Evolutionary conservation across 2,888 invertebrate species (phyloP).

Genomic region (Xestia ashworthii): DNA sequence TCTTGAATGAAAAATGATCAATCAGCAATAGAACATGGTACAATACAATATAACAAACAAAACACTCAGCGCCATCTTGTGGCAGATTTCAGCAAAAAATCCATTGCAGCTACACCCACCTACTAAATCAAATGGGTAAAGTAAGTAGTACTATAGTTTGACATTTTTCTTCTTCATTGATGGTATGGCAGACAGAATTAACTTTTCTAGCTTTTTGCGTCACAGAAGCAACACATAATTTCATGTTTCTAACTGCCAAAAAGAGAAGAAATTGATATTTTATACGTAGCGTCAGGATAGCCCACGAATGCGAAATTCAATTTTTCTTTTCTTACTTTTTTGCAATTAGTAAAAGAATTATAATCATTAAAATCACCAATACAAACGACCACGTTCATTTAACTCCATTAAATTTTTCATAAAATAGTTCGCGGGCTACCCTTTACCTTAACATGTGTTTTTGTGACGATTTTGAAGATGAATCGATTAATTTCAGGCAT

Average conservation of each 20-base stretch:
- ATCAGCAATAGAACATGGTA: too few relatives aligned
- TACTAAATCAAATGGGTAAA: too few relatives aligned
- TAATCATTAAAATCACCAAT: too few relatives aligned
- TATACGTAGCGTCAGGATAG: too few relatives aligned
- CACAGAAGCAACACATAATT: neutral
- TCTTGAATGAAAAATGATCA: neutral
- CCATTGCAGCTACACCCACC: neutral
- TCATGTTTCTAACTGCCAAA: neutral
- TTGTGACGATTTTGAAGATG: neutral
- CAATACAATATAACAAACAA: too few relatives aligned
- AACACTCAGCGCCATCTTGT: neutral
- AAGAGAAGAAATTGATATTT: neutral
- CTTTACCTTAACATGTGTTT: neutral
- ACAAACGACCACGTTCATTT: too few relatives aligned
- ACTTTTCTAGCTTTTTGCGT: neutral
- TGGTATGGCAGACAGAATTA: neutral
- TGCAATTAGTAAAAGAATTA: too few relatives aligned
- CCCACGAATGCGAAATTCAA: too few relatives aligned
- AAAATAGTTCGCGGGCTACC: too few relatives aligned
- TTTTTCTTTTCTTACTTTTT: too few relatives aligned
- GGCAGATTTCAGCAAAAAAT: neutral
- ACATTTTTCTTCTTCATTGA: neutral
- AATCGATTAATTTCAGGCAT: conserved; percentile 88
- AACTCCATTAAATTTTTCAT: too few relatives aligned
- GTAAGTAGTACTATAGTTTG: neutral